phyloP scores from a whole-genome alignment of 2,888 invertebrate species.

The Eledone cirrhosa region DNA sequence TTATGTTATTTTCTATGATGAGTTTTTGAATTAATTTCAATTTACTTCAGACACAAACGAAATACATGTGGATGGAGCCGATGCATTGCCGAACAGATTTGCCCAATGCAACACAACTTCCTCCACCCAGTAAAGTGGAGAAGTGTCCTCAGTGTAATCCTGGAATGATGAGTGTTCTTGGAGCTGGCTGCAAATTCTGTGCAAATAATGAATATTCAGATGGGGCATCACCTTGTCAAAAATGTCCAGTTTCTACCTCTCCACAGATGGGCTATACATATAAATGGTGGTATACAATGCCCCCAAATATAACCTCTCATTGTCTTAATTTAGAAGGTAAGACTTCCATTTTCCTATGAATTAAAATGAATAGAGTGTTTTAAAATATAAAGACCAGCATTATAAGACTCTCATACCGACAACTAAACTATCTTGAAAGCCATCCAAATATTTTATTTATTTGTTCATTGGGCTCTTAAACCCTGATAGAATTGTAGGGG shows the following conservation, averaged over 20 bases:
- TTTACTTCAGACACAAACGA: slow-evolving; percentile 64
- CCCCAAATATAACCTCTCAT: slow-evolving; percentile 67
- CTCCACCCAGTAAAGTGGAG: slow-evolving; percentile 56
- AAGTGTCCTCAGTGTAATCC: slow-evolving; percentile 71
- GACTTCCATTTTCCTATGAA: slow-evolving; percentile 17
- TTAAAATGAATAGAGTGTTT: no score
- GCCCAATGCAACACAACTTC: slow-evolving; percentile 66
- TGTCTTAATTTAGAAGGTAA: slow-evolving; percentile 64
- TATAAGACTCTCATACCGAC: no score
- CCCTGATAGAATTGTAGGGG: no score
- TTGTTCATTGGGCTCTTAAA: no score
- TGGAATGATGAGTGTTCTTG: slow-evolving; percentile 70
- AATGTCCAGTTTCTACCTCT: slow-evolving; percentile 66
- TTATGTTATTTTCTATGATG: no score
- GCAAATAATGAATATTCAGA: slow-evolving; percentile 61
- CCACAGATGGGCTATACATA: slow-evolving; percentile 70
- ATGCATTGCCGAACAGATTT: slow-evolving; percentile 69
- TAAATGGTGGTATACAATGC: slow-evolving; percentile 68
- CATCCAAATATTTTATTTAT: no score
- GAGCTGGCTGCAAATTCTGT: slow-evolving; percentile 70
- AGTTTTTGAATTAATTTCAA: neutral
- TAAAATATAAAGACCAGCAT: no score
- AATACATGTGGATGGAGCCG: slow-evolving; percentile 71
- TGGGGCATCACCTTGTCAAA: slow-evolving; percentile 44
- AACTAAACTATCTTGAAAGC: no score